These are phyloP conservation scores for Rhodophaea formosa DNA, from an alignment of 2,888 invertebrate genomes.

Conservation along the genomic window DNA sequence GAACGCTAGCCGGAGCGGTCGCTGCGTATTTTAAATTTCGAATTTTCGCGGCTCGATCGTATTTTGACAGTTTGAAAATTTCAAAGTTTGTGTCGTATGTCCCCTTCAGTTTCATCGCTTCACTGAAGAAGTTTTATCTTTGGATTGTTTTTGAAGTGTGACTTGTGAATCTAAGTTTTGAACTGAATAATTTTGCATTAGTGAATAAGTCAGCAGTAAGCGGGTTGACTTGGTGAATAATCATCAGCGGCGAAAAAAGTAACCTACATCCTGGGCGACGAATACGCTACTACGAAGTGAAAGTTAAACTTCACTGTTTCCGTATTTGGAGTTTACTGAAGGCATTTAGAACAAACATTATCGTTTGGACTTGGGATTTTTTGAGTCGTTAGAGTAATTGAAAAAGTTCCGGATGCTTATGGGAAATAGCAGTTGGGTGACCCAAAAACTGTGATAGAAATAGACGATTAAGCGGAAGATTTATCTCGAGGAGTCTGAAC, in stretches of 20 bases:
- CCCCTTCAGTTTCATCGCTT: slow-evolving; percentile 26
- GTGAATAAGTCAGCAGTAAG: slow-evolving; percentile 35
- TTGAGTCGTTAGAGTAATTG: slow-evolving; percentile 56
- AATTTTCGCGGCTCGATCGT: slow-evolving; percentile 59
- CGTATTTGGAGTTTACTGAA: slow-evolving; percentile 47
- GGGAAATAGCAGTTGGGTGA: slow-evolving; percentile 69
- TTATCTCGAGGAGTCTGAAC: slow-evolving; percentile 58
- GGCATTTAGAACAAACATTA: slow-evolving; percentile 39
- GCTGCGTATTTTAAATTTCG: slow-evolving; percentile 44
- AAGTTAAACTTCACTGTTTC: slow-evolving; percentile 63
- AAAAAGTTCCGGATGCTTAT: slow-evolving; percentile 62
- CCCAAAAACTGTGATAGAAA: slow-evolving; percentile 68
- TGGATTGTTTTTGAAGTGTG: slow-evolving; percentile 34
- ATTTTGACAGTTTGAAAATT: slow-evolving; percentile 58
- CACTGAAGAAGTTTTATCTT: slow-evolving; percentile 25
- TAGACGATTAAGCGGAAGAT: slow-evolving; percentile 65
- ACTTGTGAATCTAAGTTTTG: slow-evolving; percentile 36
- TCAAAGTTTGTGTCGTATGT: slow-evolving; percentile 30
- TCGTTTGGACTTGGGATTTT: slow-evolving; percentile 41
- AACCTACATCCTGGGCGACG: slow-evolving; percentile 64
- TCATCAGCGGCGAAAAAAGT: slow-evolving; percentile 51
- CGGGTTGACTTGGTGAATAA: slow-evolving; percentile 55
- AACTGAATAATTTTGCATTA: slow-evolving; percentile 31
- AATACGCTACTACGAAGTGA: slow-evolving; percentile 62
- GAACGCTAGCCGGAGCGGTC: slow-evolving; percentile 59